A percentile compares a stretch with the other conserved stretches of the same genome.
Conservation (phyloP, 2,888 invertebrate species). For the Drosophila paranaensis region DNA sequence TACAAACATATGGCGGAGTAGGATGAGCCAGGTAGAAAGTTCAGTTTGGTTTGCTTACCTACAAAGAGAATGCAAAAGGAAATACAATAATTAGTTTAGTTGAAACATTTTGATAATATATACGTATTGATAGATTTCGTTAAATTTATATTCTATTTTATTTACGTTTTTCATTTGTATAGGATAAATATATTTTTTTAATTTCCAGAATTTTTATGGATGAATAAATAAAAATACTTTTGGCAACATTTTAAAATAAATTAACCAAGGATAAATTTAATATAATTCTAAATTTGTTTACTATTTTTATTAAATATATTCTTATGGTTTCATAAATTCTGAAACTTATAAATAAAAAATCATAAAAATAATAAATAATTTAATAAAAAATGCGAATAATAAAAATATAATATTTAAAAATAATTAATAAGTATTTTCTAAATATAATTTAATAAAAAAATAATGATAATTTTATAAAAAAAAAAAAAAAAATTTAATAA, state of each 20-base stretch:
- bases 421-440: neutral
- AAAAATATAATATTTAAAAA: neutral
- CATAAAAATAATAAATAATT: too few relatives aligned
- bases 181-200: too few relatives aligned
- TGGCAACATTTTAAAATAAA: too few relatives aligned
- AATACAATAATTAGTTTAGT: constrained; percentile 5
- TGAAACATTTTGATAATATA: neutral
- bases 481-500: too few relatives aligned
- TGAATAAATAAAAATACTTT: too few relatives aligned
- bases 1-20: neutral
- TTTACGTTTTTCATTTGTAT: neutral
- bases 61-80: constrained; percentile 34
- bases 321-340: too few relatives aligned
- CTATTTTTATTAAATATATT: too few relatives aligned
- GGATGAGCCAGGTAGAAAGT: neutral
- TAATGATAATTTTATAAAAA: neutral
- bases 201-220: too few relatives aligned
- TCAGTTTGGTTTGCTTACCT: constrained; percentile 54
- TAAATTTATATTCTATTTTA: neutral
- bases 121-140: neutral
- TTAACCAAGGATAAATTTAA: too few relatives aligned
- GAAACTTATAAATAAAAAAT: too few relatives aligned
- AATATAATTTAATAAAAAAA: neutral
- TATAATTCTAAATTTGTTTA: too few relatives aligned
- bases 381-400: too few relatives aligned